Evolutionary conservation across 2,113 vertebrate genomes (phyloP).

Genomic region (Lichenostomus cassidix): DNA sequence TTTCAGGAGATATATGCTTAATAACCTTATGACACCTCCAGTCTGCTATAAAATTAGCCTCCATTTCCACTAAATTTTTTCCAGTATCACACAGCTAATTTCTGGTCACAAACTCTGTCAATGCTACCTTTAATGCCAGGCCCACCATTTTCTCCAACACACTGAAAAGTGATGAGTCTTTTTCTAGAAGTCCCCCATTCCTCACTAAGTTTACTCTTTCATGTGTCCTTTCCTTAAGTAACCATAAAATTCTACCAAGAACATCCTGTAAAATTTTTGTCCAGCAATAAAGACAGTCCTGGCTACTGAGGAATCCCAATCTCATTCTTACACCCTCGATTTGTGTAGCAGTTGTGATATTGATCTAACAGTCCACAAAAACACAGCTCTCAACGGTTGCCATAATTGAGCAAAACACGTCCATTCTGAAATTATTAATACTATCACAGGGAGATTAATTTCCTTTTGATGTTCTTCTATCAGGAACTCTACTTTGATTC

Average conservation of each 20-base stretch:
- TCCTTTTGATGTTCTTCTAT: conserved; percentile 56
- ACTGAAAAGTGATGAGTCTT: neutral
- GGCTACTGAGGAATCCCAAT: neutral
- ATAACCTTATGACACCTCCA: neutral
- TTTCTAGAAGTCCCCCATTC: neutral
- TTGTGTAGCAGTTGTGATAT: conserved; percentile 8
- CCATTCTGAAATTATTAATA: conserved; percentile 58
- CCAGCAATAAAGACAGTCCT: neutral
- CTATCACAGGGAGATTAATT: conserved; percentile 51
- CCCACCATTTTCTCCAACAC: neutral
- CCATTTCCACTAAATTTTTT: neutral
- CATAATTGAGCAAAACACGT: conserved; percentile 55
- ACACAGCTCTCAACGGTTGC: neutral
- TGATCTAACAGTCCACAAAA: conserved; percentile 14
- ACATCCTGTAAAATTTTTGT: neutral
- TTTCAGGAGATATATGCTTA: neutral
- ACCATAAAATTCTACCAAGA: neutral
- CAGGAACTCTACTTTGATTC: conserved; percentile 63
- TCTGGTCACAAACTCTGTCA: neutral
- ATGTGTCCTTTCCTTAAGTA: neutral
- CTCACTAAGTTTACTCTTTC: neutral
- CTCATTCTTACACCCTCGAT: neutral
- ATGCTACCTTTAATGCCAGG: neutral
- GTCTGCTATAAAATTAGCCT: neutral
- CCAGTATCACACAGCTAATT: neutral